Conservation (phyloP, 2,888 invertebrate species). For the Lutraria lutraria region DNA sequence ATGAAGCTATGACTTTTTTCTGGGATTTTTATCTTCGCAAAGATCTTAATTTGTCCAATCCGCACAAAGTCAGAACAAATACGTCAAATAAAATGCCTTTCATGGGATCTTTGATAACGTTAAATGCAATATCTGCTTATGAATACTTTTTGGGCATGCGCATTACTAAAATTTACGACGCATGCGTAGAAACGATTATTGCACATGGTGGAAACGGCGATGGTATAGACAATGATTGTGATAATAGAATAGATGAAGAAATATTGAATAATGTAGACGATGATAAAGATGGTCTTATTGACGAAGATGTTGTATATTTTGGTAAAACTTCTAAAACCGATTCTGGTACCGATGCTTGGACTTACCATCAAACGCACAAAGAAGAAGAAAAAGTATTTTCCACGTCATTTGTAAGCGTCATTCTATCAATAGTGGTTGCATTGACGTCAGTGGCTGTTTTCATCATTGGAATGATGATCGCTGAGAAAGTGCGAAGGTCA, state of each 20-base stretch:
- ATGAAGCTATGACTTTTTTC: constrained; percentile 57
- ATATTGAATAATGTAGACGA: constrained; percentile 67
- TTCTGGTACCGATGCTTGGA: constrained; percentile 42
- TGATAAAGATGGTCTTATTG: constrained; percentile 69
- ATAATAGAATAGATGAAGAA: constrained; percentile 75
- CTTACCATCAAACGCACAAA: constrained; percentile 56
- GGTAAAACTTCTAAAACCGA: constrained; percentile 33
- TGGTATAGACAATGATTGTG: constrained; percentile 79
- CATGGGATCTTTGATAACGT: constrained; percentile 42
- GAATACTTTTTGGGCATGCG: constrained; percentile 74
- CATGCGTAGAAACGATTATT: constrained; percentile 64
- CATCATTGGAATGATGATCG: constrained; percentile 64
- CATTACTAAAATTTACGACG: constrained; percentile 70
- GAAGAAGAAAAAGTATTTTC: constrained; percentile 55
- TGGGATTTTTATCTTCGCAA: constrained; percentile 63
- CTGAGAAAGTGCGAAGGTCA: constrained; percentile 56
- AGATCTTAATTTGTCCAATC: constrained; percentile 35
- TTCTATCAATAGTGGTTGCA: constrained; percentile 63
- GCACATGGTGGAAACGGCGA: constrained; percentile 72
- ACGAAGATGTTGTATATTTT: constrained; percentile 70
- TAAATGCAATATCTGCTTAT: constrained; percentile 60
- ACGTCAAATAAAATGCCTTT: constrained; percentile 55
- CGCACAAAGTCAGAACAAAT: constrained; percentile 47
- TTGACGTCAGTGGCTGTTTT: constrained; percentile 57
- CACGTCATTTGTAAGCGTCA: constrained; percentile 61